These are phyloP conservation scores for Hipparchia semele DNA, from an alignment of 2,888 invertebrate genomes.

Conservation along the genomic window DNA sequence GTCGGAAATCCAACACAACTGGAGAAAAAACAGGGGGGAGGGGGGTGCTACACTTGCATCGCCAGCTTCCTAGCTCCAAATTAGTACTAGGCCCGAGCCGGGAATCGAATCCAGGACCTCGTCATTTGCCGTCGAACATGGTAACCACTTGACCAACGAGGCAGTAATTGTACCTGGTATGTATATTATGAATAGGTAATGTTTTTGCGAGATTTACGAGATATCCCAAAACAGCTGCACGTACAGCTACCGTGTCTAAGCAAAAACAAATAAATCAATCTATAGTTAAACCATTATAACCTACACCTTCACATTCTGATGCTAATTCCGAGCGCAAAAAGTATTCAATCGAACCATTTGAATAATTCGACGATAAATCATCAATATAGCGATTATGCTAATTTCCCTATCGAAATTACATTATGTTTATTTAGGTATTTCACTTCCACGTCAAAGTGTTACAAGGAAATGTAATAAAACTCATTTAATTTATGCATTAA, in stretches of 20 bases:
- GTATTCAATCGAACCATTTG: constrained; percentile 43
- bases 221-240: constrained; percentile 12
- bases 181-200: too few relatives aligned
- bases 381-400: constrained; percentile 25
- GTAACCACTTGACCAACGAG: too few relatives aligned
- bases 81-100: too few relatives aligned
- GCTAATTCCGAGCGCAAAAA: constrained; percentile 35
- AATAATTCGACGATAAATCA: constrained; percentile 42
- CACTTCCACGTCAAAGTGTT: constrained; percentile 3
- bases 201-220: too few relatives aligned
- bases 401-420: constrained; percentile 20
- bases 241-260: constrained; percentile 40
- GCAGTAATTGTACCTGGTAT: too few relatives aligned
- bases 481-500: constrained; percentile 7
- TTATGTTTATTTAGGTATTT: constrained; percentile 7
- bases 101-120: too few relatives aligned
- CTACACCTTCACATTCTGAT: constrained; percentile 27
- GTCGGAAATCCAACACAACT: too few relatives aligned
- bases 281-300: constrained; percentile 64
- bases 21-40: too few relatives aligned
- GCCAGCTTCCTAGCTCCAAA: too few relatives aligned
- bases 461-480: constrained; percentile 5
- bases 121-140: too few relatives aligned
- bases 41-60: too few relatives aligned
- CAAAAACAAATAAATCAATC: constrained; percentile 74